Evolutionary conservation across 2,113 vertebrate species (phyloP), one percentile per base, ranked within the genome.

Genomic region (Symphodus melops): DNA sequence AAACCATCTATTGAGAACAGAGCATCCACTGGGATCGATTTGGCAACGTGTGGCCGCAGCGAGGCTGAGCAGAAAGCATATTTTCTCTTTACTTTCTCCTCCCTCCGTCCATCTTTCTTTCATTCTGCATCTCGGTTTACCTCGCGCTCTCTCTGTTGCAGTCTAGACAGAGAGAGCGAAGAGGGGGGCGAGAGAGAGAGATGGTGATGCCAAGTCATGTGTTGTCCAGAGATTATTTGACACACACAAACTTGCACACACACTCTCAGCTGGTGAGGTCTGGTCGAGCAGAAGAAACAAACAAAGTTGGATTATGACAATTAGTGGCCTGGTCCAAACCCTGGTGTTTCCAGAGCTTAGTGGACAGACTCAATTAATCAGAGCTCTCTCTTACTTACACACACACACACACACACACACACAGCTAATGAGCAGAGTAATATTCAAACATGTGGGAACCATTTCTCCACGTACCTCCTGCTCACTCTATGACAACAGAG

Each of bases 371-470:
- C 87, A 94, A 97, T 97, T 96, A 96, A 97, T 96, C 94, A 96
- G 93, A 90, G 91, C 91, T 46, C 72, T 55, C 21, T 41, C 59
- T 48, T 39, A 51, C 64, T 54, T 56, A 68, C 56, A 23, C 64
- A 55, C 69, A 41, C 57, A 21, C 62, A 51, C 64, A 61, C 64
- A 68, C 56, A 23, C 64, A 55, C 69, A 41, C 57, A 57, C 65
- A 52, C 28, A 39, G 23, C 91, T 95, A 96, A 96, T 94, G 92
- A 95, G 72, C 83, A 89, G 77, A 92, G 94, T 94, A 94, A 93
- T 93, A 93, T 94, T 94, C 89, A 92, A 80, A 95, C 96, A 96
- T 95, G 94, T 97, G 95, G 96, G 84, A 97, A 92, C 94, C 92
- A 96, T 97, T 96, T 96, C 74, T 91, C 88, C 93, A 80, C 77